Conservation (phyloP, 2,888 invertebrate species). For the Cephalotes varians region DNA sequence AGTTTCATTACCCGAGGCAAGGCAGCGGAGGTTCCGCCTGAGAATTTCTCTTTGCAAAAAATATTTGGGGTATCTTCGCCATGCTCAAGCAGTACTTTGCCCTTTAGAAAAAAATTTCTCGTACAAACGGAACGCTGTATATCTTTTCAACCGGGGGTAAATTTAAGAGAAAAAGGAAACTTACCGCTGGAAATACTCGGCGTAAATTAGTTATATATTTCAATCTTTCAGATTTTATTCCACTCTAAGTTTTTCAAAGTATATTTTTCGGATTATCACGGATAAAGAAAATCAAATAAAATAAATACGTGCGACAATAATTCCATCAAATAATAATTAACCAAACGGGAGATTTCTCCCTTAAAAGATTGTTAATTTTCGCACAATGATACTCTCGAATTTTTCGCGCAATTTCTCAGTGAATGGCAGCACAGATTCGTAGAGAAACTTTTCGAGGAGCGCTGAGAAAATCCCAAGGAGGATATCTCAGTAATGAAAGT, state of each 20-base stretch:
- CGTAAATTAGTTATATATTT: background rate
- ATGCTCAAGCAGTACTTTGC: background rate
- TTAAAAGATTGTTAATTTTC: background rate
- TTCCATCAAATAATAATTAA: background rate
- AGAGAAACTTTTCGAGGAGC: background rate
- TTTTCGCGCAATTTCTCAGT: conserved; percentile 25
- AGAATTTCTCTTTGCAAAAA: conserved; percentile 4
- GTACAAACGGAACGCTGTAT: background rate
- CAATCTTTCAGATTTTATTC: conserved; percentile 1
- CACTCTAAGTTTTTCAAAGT: background rate
- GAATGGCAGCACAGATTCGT: background rate
- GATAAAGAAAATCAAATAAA: background rate
- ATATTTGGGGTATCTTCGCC: conserved; percentile 10
- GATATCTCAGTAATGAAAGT: conserved; percentile 48
- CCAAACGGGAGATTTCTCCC: background rate
- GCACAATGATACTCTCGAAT: background rate
- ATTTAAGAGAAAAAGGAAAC: conserved; percentile 4
- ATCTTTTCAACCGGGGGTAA: background rate
- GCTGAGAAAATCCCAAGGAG: conserved; percentile 29
- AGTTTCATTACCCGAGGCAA: conserved; percentile 70
- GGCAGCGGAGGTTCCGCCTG: background rate
- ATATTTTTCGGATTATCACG: background rate
- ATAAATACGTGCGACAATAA: too few relatives aligned
- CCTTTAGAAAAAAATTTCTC: conserved; percentile 4
- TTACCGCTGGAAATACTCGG: background rate